Percentiles rank a stretch among this genome's conserved stretches.
Evolutionary conservation across 2,888 invertebrate species (phyloP).

Genomic region (Allacma fusca): DNA sequence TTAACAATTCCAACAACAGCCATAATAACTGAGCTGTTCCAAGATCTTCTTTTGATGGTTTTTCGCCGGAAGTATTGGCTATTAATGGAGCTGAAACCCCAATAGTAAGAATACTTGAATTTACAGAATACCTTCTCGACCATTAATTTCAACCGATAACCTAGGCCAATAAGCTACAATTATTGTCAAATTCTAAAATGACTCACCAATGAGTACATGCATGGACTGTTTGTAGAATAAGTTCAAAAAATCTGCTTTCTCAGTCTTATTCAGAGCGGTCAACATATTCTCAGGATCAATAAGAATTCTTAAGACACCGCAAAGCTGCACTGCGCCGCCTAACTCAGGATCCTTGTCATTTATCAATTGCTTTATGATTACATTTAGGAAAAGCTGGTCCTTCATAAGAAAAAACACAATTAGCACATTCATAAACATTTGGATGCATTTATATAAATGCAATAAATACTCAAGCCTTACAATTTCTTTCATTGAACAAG

Average conservation of each 20-base stretch:
- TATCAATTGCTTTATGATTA: conserved; percentile 98
- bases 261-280: conserved; percentile 89
- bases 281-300: conserved; percentile 99
- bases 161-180: neutral
- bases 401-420: conserved; percentile 64
- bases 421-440: neutral
- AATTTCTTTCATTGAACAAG: neutral
- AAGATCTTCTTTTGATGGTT: conserved; percentile 92
- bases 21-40: conserved; percentile 95
- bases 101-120: conserved; percentile 1
- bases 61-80: conserved; percentile 89
- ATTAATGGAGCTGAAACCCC: conserved; percentile 79
- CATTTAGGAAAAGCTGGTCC: conserved; percentile 88
- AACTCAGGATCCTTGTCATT: conserved; percentile 96
- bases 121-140: no score
- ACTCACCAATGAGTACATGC: conserved; percentile 88
- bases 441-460: no score
- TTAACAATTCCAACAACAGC: conserved; percentile 91
- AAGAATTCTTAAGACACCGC: conserved; percentile 90
- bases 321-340: conserved; percentile 95
- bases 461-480: no score
- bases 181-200: neutral
- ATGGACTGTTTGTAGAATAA: conserved; percentile 99
- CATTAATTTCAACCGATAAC: no score
- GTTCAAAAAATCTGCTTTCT: conserved; percentile 97